Conservation (phyloP, 2,113 vertebrate species). For the Geothlypis trichas region DNA sequence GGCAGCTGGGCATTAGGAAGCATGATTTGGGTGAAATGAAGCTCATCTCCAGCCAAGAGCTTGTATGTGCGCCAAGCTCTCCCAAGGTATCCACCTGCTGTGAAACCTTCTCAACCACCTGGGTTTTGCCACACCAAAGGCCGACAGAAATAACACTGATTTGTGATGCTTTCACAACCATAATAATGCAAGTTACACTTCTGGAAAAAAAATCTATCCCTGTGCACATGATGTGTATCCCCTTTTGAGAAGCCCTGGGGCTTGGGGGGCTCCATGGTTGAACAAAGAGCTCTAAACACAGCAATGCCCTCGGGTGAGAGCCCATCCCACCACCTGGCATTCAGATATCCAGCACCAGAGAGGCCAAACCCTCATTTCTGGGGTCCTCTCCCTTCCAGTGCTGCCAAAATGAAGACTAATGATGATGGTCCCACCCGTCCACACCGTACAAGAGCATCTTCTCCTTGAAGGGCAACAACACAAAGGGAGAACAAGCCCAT, state of each 20-base stretch:
- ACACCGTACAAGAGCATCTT: background rate
- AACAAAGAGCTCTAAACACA: background rate
- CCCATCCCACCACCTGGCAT: background rate
- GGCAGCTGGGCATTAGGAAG: background rate
- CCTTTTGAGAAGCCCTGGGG: background rate
- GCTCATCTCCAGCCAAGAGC: background rate
- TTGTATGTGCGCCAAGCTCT: background rate
- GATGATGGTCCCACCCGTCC: background rate
- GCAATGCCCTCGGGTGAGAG: background rate
- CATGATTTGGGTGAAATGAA: background rate
- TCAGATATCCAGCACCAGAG: background rate
- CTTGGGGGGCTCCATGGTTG: fast-evolving
- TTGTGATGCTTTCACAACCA: background rate
- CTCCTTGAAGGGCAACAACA: background rate
- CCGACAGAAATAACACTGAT: background rate
- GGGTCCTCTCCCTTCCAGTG: background rate
- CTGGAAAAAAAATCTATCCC: background rate
- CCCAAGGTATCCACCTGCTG: background rate
- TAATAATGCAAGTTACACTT: fast-evolving
- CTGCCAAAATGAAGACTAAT: background rate
- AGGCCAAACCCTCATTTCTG: background rate
- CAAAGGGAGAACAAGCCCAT: background rate
- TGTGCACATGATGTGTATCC: fast-evolving
- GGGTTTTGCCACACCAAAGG: background rate
- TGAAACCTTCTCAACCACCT: background rate